phyloP scores from a whole-genome alignment of 2,888 invertebrate genomes.

The Fissipunctia ypsillon region DNA sequence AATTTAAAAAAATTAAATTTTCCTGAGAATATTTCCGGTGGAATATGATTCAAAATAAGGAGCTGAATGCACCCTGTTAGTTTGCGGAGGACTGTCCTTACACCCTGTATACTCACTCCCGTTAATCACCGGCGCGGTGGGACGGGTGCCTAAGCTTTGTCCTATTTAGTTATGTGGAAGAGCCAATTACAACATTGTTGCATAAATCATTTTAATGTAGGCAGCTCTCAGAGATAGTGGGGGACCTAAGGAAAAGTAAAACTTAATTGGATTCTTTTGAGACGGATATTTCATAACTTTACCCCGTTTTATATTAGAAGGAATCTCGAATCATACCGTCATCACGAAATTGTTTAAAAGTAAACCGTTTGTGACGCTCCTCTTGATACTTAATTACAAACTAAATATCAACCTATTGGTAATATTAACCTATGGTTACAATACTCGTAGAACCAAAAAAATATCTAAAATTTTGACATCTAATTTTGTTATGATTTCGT shows the following conservation, averaged over 20 bases:
- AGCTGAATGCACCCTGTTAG: too few species aligned
- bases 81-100: too few species aligned
- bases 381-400: too few species aligned
- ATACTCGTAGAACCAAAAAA: too few species aligned
- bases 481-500: neutral
- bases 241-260: neutral
- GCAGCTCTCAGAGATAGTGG: neutral
- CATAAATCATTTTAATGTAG: constrained; percentile 33
- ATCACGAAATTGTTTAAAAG: neutral
- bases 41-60: too few species aligned
- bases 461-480: neutral
- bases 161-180: neutral
- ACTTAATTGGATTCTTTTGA: neutral
- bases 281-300: neutral
- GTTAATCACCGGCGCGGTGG: too few species aligned
- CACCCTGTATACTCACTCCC: too few species aligned
- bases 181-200: constrained; percentile 16
- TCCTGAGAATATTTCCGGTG: too few species aligned
- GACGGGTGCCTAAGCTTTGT: neutral
- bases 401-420: too few species aligned
- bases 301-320: too few species aligned
- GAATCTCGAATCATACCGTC: neutral
- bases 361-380: neutral
- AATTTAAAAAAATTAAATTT: too few species aligned
- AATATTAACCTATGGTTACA: too few species aligned